These are phyloP conservation scores for Amiota mariae DNA, from an alignment of 2,888 invertebrate genomes.

Conservation along the genomic window DNA sequence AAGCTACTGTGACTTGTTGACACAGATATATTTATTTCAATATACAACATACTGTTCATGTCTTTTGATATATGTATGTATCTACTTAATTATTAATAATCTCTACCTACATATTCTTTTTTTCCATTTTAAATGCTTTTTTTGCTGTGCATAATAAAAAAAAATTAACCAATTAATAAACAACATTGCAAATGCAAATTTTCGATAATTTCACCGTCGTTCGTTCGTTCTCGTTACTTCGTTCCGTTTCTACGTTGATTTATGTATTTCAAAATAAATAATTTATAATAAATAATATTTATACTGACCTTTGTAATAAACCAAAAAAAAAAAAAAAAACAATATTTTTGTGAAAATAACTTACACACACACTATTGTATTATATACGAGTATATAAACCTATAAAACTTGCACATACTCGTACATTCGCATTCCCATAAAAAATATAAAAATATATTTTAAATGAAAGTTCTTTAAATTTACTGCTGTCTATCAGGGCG, in stretches of 20 bases:
- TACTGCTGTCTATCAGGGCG: slow-evolving; percentile 78
- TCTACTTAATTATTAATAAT: slow-evolving; percentile 26
- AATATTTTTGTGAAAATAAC: neutral
- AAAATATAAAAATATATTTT: slow-evolving; percentile 34
- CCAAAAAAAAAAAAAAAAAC: neutral
- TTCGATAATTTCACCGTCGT: slow-evolving; percentile 43
- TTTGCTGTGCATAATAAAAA: slow-evolving; percentile 33
- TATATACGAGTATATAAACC: neutral
- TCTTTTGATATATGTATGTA: slow-evolving; percentile 34
- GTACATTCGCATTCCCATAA: neutral
- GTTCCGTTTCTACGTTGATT: slow-evolving; percentile 17
- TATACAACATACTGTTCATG: slow-evolving; percentile 12
- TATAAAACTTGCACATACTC: neutral
- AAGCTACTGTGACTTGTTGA: no score
- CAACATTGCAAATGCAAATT: slow-evolving; percentile 50
- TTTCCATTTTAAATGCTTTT: slow-evolving; percentile 33
- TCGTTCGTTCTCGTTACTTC: slow-evolving; percentile 38
- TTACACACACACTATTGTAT: neutral
- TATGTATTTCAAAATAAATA: slow-evolving; percentile 26
- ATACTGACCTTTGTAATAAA: neutral
- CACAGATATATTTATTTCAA: slow-evolving; percentile 17
- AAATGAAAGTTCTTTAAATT: slow-evolving; percentile 65
- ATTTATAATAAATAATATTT: slow-evolving; percentile 29
- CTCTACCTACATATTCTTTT: slow-evolving; percentile 12
- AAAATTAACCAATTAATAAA: slow-evolving; percentile 5